Conservation (phyloP, 2,113 vertebrate species). For the Microtus oregoni region DNA sequence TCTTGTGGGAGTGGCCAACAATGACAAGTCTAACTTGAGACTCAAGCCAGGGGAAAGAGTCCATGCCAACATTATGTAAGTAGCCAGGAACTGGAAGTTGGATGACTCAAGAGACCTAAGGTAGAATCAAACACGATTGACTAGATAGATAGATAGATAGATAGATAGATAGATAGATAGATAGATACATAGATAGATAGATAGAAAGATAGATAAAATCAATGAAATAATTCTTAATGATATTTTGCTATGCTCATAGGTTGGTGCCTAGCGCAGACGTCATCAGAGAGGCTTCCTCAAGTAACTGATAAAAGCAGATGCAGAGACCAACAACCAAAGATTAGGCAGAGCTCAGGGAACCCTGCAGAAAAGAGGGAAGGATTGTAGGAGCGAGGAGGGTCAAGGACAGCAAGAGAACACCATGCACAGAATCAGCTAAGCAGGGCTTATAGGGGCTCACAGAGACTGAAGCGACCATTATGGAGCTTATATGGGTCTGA, state of each 20-base stretch:
- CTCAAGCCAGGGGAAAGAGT: neutral
- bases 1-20: neutral
- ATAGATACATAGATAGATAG: too few species aligned
- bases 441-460: neutral
- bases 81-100: neutral
- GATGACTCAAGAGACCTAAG: neutral
- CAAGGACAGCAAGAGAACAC: neutral
- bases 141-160: neutral
- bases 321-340: neutral
- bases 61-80: rapidly evolving
- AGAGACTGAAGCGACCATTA: neutral
- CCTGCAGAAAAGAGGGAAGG: neutral
- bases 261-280: neutral
- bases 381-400: neutral
- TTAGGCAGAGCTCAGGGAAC: neutral
- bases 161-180: too few species aligned
- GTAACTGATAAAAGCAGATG: neutral
- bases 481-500: neutral
- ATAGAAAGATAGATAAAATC: too few species aligned
- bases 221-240: neutral
- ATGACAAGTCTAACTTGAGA: neutral
- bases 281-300: neutral
- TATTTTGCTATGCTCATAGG: neutral
- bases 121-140: neutral
- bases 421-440: neutral